Percentiles rank a stretch among this genome's conserved stretches.
phyloP scores from a whole-genome alignment of 2,113 vertebrate genomes.

The Syngnathus floridae region DNA sequence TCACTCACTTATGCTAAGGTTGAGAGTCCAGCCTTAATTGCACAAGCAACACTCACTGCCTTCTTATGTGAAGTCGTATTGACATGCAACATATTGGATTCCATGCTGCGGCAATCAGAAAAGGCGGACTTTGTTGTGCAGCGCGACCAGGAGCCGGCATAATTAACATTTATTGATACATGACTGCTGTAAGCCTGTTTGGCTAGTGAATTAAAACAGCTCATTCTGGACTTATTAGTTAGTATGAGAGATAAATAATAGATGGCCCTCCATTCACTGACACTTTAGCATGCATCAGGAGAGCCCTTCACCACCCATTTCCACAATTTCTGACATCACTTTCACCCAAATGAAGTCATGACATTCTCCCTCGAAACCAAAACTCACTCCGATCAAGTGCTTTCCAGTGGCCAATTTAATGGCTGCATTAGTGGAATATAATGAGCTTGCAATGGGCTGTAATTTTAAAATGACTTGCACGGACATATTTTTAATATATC shows the following conservation, averaged over 20 bases:
- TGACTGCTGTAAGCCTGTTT: slow-evolving; percentile 68
- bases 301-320: slow-evolving; percentile 9
- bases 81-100: slow-evolving; percentile 61
- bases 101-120: slow-evolving; percentile 50
- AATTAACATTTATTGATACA: slow-evolving; percentile 73
- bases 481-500: slow-evolving; percentile 12
- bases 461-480: background rate
- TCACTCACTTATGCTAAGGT: slow-evolving; percentile 31
- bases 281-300: slow-evolving; percentile 60
- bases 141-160: slow-evolving; percentile 55
- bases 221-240: slow-evolving; percentile 68
- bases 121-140: slow-evolving; percentile 27
- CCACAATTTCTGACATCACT: slow-evolving; percentile 42
- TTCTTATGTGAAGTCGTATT: slow-evolving; percentile 47
- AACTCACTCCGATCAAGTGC: slow-evolving; percentile 42
- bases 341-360: slow-evolving; percentile 49
- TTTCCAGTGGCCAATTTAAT: slow-evolving; percentile 48
- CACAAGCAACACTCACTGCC: slow-evolving; percentile 43
- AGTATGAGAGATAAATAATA: slow-evolving; percentile 68
- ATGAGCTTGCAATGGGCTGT: slow-evolving; percentile 3
- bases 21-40: slow-evolving; percentile 44
- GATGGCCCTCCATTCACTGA: slow-evolving; percentile 62
- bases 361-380: slow-evolving; percentile 49
- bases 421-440: slow-evolving; percentile 13
- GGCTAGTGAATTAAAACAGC: slow-evolving; percentile 67